phyloP scores from a whole-genome alignment of 2,113 vertebrate genomes.

The Centropus bengalensis region DNA sequence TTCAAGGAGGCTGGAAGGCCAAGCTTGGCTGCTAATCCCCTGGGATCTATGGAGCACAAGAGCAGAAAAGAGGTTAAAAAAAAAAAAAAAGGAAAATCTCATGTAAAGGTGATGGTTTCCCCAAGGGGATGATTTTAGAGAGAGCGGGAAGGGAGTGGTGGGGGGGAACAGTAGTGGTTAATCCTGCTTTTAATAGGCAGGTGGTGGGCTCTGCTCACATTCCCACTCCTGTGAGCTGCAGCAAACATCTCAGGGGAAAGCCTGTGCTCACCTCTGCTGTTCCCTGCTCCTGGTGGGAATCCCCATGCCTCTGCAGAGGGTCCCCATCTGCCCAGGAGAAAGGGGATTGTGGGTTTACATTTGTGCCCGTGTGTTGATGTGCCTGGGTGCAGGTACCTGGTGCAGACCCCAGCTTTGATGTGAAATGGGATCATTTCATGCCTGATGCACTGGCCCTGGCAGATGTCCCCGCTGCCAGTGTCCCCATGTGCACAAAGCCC shows the following conservation, averaged over 20 bases:
- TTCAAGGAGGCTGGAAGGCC: slow-evolving; percentile 50
- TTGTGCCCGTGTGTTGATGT: not conserved
- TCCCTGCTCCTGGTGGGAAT: not conserved
- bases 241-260: not conserved
- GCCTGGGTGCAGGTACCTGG: accelerated
- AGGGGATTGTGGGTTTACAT: accelerated
- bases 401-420: not conserved
- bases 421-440: accelerated
- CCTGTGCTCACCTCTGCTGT: slow-evolving; percentile 16
- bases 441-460: accelerated
- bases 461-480: accelerated
- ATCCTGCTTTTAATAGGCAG: slow-evolving; percentile 65
- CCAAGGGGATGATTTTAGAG: slow-evolving; percentile 46
- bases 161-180: not conserved
- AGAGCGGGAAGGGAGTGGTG: not conserved
- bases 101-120: slow-evolving; percentile 62
- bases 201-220: slow-evolving; percentile 60
- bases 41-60: slow-evolving; percentile 43
- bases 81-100: slow-evolving; percentile 38
- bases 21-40: slow-evolving; percentile 70
- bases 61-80: slow-evolving; percentile 66
- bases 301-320: not conserved
- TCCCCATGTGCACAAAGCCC: accelerated
- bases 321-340: accelerated
- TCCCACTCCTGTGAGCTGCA: slow-evolving; percentile 23